Evolutionary conservation across 2,797 vertebrate species (phyloP), one percentile per base, ranked within the genome.

Genomic region (Pseudochaenichthys georgianus): DNA sequence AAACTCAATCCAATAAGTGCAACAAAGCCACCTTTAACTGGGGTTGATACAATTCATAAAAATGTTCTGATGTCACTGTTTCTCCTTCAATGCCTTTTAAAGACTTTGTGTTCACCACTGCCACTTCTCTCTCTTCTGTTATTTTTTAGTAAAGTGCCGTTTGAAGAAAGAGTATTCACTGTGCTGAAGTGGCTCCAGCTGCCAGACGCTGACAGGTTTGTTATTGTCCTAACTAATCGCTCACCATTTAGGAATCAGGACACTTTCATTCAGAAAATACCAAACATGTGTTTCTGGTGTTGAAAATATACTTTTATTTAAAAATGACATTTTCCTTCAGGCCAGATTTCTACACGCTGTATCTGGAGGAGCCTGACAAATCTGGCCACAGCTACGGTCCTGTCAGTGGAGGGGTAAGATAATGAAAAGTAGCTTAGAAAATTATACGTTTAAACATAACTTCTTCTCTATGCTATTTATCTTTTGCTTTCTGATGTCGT

Each of bases 281-380:
- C 6, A 8, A 10, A 3, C 12, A 15, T 41, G 15, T 58, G n/a
- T 54, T 43, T n/a, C 2, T 21, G 5, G 6, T 28, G 3, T 13
- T 17, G 21, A 47, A 53, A 16, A 17, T 3, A 16, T 3, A 16
- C 4, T 10, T 21, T 68, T 0, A 54, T 28, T 2, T 64, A n/a
- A 23, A 31, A 19, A 1, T 46, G 1, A 4, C 11, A 0, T 50
- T 62, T 43, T 17, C 42, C 3, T 41, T 4, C 73, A 99, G 98
- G 92, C 98, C 98, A 86, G 96, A 99, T 91, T 98, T 99, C 95
- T 97, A 94, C 94, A 99, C 97, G 52, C 86, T 99, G 80, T 99
- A 99, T 93, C 95, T 99, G 94, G 97, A 98, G 94, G 98, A 99
- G 89, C 98, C 98, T 17, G 98, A 99, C 92, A 95, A 94, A 75